phyloP scores from a whole-genome alignment of 2,888 invertebrate genomes.

The Autographa pulchrina region DNA sequence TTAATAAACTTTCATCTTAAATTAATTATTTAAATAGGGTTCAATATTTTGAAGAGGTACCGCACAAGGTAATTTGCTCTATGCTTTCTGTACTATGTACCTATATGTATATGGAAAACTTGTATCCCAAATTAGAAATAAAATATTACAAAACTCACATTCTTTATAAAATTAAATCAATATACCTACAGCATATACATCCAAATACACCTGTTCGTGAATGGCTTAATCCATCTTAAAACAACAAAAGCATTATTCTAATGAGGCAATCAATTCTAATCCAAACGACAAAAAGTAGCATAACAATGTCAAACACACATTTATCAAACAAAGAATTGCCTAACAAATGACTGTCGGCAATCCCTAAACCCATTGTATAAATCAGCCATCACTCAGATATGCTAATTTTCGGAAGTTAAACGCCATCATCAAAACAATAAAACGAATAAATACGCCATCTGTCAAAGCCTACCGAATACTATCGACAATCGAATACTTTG shows the following conservation, averaged over 20 bases:
- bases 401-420: slow-evolving; percentile 50
- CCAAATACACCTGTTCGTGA: background rate
- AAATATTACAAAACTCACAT: too few species aligned
- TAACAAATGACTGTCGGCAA: slow-evolving; percentile 29
- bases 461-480: slow-evolving; percentile 30
- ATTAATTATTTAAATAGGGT: background rate
- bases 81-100: too few species aligned
- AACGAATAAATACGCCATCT: slow-evolving; percentile 38
- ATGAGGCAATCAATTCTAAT: background rate
- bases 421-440: slow-evolving; percentile 49
- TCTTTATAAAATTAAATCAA: background rate
- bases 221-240: background rate
- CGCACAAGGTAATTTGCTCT: too few species aligned
- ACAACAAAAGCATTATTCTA: background rate
- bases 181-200: background rate
- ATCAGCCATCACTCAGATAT: slow-evolving; percentile 42
- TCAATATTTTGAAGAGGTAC: too few species aligned
- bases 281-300: slow-evolving; percentile 11
- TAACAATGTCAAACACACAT: slow-evolving; percentile 22
- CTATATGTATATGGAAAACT: background rate
- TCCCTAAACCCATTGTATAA: slow-evolving; percentile 46
- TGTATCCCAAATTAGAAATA: background rate
- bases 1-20: background rate
- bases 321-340: slow-evolving; percentile 16
- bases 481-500: slow-evolving; percentile 35